Evolutionary conservation across 2,888 invertebrate species (phyloP).

Genomic region (Nudaria mundana): DNA sequence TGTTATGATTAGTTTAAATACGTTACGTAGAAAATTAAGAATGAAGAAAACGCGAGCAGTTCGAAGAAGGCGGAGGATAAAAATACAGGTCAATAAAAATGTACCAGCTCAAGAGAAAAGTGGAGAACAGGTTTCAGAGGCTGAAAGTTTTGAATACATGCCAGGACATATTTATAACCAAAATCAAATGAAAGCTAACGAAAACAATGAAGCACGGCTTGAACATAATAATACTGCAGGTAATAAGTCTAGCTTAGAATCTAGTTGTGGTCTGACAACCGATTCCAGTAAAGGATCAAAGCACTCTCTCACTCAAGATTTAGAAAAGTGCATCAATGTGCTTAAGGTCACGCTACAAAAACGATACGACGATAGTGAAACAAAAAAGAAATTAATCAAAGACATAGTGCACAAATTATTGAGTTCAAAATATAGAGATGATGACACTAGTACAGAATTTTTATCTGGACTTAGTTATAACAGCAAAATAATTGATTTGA

Average conservation of each 20-base stretch:
- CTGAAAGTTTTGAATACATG: conserved; percentile 86
- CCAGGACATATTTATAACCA: conserved; percentile 81
- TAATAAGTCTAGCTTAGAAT: conserved; percentile 72
- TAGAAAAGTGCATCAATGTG: conserved; percentile 82
- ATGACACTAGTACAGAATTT: conserved; percentile 74
- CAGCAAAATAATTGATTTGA: conserved; percentile 48
- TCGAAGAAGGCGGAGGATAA: conserved; percentile 42
- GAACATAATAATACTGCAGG: conserved; percentile 40
- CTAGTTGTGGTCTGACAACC: conserved; percentile 61
- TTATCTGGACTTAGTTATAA: conserved; percentile 66
- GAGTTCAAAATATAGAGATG: conserved; percentile 81
- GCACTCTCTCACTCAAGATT: conserved; percentile 77
- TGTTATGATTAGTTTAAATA: conserved; percentile 61
- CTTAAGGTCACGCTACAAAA: conserved; percentile 81
- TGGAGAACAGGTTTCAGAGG: conserved; percentile 73
- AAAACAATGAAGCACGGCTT: conserved; percentile 36
- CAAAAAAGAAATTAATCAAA: conserved; percentile 84
- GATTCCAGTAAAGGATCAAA: conserved; percentile 68
- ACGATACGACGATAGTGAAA: conserved; percentile 79
- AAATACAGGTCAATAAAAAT: conserved; percentile 42
- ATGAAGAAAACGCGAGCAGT: conserved; percentile 45
- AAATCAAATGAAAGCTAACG: conserved; percentile 52
- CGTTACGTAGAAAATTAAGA: conserved; percentile 50
- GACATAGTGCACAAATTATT: conserved; percentile 83
- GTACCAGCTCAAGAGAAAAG: conserved; percentile 49